Evolutionary conservation across 2,113 vertebrate genomes (phyloP).

Genomic region (Dasyornis broadbenti): DNA sequence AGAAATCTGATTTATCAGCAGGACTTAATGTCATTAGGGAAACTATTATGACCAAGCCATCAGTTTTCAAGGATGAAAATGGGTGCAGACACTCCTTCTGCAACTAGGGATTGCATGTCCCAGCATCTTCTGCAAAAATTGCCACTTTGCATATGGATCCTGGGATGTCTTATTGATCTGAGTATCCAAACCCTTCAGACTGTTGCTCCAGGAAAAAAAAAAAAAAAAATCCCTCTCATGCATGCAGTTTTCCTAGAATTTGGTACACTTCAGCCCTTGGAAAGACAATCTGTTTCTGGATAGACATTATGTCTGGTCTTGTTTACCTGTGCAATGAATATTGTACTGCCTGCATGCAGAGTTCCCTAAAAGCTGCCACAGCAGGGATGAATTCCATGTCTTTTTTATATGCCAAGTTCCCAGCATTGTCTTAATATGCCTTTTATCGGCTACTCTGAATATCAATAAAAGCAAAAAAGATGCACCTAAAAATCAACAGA

Average conservation of each 20-base stretch:
- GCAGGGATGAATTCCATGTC: background rate
- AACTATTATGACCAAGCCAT: background rate
- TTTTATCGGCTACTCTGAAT: background rate
- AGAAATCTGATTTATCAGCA: background rate
- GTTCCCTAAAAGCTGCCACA: background rate
- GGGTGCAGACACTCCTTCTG: background rate
- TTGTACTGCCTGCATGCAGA: background rate
- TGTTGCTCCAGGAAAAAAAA: background rate
- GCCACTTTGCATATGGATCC: background rate
- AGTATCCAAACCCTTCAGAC: background rate
- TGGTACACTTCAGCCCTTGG: background rate
- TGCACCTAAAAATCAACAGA: background rate
- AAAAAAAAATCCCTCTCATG: background rate
- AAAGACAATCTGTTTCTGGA: background rate
- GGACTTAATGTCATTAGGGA: background rate
- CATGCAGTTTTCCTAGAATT: background rate
- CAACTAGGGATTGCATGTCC: background rate
- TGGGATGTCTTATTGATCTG: background rate
- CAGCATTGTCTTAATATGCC: background rate
- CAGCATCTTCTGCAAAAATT: background rate
- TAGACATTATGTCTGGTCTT: background rate
- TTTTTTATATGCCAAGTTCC: constrained; percentile 1
- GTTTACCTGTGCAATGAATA: background rate
- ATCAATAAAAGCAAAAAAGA: constrained; percentile 16
- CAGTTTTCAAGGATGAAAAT: background rate